Evolutionary conservation across 2,797 vertebrate genomes (phyloP), one percentile per base, ranked within the genome.

Genomic region (Pantherophis vulpinus): DNA sequence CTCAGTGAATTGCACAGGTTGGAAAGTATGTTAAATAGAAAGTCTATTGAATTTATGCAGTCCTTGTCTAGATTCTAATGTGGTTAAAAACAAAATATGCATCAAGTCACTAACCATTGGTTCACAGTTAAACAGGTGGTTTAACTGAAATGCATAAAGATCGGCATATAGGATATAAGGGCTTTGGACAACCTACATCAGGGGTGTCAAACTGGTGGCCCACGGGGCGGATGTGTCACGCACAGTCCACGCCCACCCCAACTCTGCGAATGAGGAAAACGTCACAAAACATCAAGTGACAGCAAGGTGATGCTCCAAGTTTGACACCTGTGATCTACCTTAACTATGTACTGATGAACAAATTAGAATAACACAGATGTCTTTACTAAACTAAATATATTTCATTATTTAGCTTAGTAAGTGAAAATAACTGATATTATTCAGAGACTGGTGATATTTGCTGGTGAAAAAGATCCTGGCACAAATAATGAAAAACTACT

Each of bases 391-490:
- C 6, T 88, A 90, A 74, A 61, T 32, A 16, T 32, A 29, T n/a
- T 91, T 93, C 74, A 61, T 42, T 27, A 61, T 61, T 61, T 61
- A 61, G 23, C 25, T 27, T 61, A 61, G 25, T 61, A 61, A 61
- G 25, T 61, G 25, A 61, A 61, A 61, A 63, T 63, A 63, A 63
- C 25, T 25, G 27, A 55, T 66, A 74, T 90, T n/a, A 32, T 1
- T 3, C 5, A 8, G 6, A 88, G 58, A 0, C 3, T 56, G 59
- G 55, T 14, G 13, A 8, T 54, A 86, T 59, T 4, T 8, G 0
- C 0, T n/a, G 0, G 61, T 2, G 14, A 18, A 87, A 56, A 27
- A 0, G 0, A 59, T 8, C 55, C 86, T 10, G 86, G 47, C 5
- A 42, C 10, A 16, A 87, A 87, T 32, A n/a, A 86, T 87, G 89